Percentiles rank a stretch among this genome's conserved stretches.
Conservation (phyloP, 2,888 invertebrate species). For the Cantharis nigra region DNA sequence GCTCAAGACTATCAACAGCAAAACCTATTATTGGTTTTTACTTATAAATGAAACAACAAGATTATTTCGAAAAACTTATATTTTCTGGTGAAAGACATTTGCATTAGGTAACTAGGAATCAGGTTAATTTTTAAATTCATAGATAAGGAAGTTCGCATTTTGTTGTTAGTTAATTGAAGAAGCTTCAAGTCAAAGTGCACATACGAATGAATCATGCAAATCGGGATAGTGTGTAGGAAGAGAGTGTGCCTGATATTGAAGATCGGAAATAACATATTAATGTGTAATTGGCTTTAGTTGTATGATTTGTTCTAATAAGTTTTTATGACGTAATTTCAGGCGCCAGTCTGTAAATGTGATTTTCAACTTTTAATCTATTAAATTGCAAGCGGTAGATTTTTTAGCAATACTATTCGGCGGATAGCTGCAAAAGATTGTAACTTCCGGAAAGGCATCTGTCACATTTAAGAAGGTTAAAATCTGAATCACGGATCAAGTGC, state of each 20-base stretch:
- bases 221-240: slow-evolving; percentile 33
- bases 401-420: neutral
- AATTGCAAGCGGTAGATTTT: neutral
- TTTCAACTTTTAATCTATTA: neutral
- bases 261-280: slow-evolving; percentile 44
- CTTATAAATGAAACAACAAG: neutral
- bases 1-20: neutral
- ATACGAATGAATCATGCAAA: slow-evolving; percentile 33
- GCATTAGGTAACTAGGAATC: neutral
- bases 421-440: neutral
- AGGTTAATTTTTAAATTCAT: neutral
- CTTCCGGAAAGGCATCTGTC: neutral
- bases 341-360: slow-evolving; percentile 33
- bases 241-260: slow-evolving; percentile 31
- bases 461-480: neutral
- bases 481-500: neutral
- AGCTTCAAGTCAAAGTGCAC: slow-evolving; percentile 24
- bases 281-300: slow-evolving; percentile 42
- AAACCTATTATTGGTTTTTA: neutral
- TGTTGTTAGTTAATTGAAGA: slow-evolving; percentile 12
- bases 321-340: slow-evolving; percentile 40
- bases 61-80: neutral
- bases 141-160: slow-evolving; percentile 23
- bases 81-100: neutral
- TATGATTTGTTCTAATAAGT: slow-evolving; percentile 40